Conservation (phyloP, 1,140 invertebrate species). For the Atopsyche davidsoni region DNA sequence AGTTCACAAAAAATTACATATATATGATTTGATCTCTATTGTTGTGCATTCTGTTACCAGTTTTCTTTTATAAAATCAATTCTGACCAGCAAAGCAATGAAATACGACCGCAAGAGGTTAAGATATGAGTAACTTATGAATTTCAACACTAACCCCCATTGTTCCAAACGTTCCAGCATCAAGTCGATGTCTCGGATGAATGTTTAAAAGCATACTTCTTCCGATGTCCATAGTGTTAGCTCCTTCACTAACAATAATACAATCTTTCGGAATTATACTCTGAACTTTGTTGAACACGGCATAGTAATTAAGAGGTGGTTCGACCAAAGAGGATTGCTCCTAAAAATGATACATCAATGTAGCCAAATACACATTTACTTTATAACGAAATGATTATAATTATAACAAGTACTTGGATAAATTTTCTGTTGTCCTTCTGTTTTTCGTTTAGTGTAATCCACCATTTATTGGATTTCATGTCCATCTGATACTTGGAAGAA, state of each 20-base stretch:
- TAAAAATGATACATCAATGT: slow-evolving; percentile 14
- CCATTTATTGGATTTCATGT: slow-evolving; percentile 46
- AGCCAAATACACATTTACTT: neutral
- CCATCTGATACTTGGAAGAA: slow-evolving; percentile 48
- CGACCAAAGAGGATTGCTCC: slow-evolving; percentile 33
- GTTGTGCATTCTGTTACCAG: too few species aligned
- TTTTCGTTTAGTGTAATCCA: slow-evolving; percentile 54
- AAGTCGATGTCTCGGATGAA: slow-evolving; percentile 73
- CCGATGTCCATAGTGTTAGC: slow-evolving; percentile 99
- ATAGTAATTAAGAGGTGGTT: slow-evolving; percentile 89
- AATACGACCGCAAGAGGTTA: neutral
- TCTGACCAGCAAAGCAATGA: neutral
- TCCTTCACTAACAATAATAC: slow-evolving; percentile 94
- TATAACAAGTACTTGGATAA: slow-evolving; percentile 45
- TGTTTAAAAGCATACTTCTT: slow-evolving; percentile 78
- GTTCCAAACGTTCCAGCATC: slow-evolving; percentile 94
- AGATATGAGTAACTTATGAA: neutral
- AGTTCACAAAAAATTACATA: too few species aligned
- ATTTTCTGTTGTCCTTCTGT: slow-evolving; percentile 54
- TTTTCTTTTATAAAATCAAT: slow-evolving; percentile 4
- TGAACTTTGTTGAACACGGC: slow-evolving; percentile 80
- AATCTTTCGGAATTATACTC: slow-evolving; percentile 68
- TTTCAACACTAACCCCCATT: slow-evolving; percentile 70
- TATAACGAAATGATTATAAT: neutral
- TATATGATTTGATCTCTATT: too few species aligned